phyloP scores from a whole-genome alignment of 2,797 vertebrate genomes.

The Centropyge bicolor region DNA sequence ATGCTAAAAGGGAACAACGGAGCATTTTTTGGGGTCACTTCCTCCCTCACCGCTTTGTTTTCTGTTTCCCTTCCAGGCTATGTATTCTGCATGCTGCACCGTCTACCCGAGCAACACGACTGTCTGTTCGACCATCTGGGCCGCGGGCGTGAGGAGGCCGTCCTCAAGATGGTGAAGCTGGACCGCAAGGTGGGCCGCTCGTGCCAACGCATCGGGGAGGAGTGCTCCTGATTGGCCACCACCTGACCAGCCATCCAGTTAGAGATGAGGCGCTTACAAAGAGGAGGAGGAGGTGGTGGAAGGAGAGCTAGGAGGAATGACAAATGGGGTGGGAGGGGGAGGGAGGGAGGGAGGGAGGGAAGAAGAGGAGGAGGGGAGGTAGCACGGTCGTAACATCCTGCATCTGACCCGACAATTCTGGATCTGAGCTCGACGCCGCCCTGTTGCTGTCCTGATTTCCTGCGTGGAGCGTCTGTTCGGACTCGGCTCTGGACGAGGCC shows the following conservation, averaged over 20 bases:
- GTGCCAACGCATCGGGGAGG: slow-evolving; percentile 96
- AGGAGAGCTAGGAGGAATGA: slow-evolving; percentile 32
- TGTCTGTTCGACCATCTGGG: slow-evolving; percentile 97
- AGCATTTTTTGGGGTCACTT: slow-evolving; percentile 16
- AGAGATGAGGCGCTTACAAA: slow-evolving; percentile 68
- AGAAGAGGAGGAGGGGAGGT: slow-evolving; percentile 15
- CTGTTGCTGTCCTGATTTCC: slow-evolving; percentile 57
- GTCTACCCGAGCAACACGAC: slow-evolving; percentile 95
- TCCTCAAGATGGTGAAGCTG: slow-evolving; percentile 98
- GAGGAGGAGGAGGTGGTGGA: slow-evolving; percentile 36
- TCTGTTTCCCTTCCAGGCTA: slow-evolving; percentile 85
- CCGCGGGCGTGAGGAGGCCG: slow-evolving; percentile 94
- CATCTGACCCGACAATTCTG: slow-evolving; percentile 65
- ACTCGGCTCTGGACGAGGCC: slow-evolving; percentile 44
- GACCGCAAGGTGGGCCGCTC: slow-evolving; percentile 98
- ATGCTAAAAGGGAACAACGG: not conserved
- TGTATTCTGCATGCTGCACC: slow-evolving; percentile 96
- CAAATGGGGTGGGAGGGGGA: slow-evolving; percentile 35
- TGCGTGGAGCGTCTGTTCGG: slow-evolving; percentile 53
- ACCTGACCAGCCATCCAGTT: slow-evolving; percentile 34
- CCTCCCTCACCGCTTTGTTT: not conserved
- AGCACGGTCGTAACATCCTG: slow-evolving; percentile 47
- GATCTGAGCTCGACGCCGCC: slow-evolving; percentile 55
- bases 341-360: slow-evolving; percentile 8
- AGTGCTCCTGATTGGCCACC: slow-evolving; percentile 90